Conservation (phyloP, 2,888 invertebrate species). For the Stenchaetothrips biformis region DNA sequence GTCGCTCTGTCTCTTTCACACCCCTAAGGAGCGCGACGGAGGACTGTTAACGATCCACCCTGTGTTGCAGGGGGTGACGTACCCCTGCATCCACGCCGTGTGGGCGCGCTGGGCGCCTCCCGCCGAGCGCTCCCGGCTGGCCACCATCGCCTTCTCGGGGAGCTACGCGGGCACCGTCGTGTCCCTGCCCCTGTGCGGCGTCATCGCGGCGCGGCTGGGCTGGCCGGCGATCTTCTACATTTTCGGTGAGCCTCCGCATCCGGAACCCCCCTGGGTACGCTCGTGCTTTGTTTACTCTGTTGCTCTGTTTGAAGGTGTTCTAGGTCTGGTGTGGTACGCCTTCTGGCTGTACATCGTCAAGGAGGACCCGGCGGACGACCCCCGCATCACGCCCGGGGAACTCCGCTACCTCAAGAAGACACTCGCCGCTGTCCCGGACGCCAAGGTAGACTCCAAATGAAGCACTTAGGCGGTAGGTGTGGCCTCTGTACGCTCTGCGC, state of each 20-base stretch:
- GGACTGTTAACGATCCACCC: neutral
- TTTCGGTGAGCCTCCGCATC: conserved; percentile 52
- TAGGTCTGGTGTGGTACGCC: conserved; percentile 59
- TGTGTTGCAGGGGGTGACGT: conserved; percentile 61
- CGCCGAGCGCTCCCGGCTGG: conserved; percentile 68
- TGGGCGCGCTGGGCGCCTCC: conserved; percentile 82
- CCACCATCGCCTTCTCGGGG: conserved; percentile 79
- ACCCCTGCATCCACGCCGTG: conserved; percentile 75
- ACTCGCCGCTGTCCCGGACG: conserved; percentile 41
- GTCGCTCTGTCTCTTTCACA: no score
- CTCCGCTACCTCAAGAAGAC: conserved; percentile 64
- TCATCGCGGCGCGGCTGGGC: conserved; percentile 65
- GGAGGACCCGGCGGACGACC: conserved; percentile 70
- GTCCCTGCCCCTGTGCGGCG: conserved; percentile 71
- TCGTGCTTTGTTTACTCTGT: conserved; percentile 30
- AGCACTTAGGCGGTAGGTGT: no score
- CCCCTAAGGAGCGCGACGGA: no score
- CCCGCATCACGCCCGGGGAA: conserved; percentile 65
- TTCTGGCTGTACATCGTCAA: conserved; percentile 66
- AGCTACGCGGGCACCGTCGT: conserved; percentile 81
- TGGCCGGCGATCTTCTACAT: conserved; percentile 82
- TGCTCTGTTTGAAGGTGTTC: neutral
- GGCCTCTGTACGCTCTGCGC: no score
- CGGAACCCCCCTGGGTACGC: no score
- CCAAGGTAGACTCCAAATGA: neutral